Conservation (phyloP, 2,888 invertebrate species). For the Ophion obscuratus region DNA sequence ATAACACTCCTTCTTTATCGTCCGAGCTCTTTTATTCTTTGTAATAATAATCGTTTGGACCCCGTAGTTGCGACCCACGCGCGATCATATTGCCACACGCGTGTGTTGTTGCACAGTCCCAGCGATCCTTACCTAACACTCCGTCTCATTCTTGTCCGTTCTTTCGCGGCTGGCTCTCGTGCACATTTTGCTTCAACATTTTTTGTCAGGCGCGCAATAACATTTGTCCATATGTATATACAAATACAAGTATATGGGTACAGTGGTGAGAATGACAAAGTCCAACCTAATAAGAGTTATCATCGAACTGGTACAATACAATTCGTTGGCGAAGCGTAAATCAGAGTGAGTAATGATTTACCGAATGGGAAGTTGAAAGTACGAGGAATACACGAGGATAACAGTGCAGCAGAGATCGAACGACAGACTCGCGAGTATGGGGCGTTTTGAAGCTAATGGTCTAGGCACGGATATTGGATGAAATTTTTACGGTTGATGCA, state of each 20-base stretch:
- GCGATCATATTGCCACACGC: slow-evolving; percentile 51
- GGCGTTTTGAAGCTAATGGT: slow-evolving; percentile 40
- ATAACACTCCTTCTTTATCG: slow-evolving; percentile 51
- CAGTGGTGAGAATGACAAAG: slow-evolving; percentile 14
- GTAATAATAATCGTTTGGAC: slow-evolving; percentile 58
- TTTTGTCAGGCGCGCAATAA: slow-evolving; percentile 45
- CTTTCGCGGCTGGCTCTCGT: slow-evolving; percentile 8
- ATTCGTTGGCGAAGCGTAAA: slow-evolving; percentile 57
- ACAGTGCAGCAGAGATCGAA: slow-evolving; percentile 44
- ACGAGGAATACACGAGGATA: slow-evolving; percentile 45
- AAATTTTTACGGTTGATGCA: slow-evolving; percentile 30
- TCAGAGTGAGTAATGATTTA: slow-evolving; percentile 65
- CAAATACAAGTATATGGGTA: not conserved
- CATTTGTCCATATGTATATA: slow-evolving; percentile 17
- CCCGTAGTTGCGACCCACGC: slow-evolving; percentile 55
- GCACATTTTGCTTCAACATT: slow-evolving; percentile 10
- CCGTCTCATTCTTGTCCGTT: slow-evolving; percentile 49
- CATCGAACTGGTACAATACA: slow-evolving; percentile 60
- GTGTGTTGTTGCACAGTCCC: slow-evolving; percentile 2
- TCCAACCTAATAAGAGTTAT: slow-evolving; percentile 50
- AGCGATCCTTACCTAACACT: slow-evolving; percentile 19
- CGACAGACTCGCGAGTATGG: slow-evolving; percentile 54
- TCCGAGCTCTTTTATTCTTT: slow-evolving; percentile 46
- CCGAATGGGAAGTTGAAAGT: slow-evolving; percentile 50
- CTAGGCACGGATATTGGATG: slow-evolving; percentile 40